Evolutionary conservation across 2,797 vertebrate genomes (phyloP), one percentile per base, ranked within the genome.

Genomic region (Moxostoma hubbsi): DNA sequence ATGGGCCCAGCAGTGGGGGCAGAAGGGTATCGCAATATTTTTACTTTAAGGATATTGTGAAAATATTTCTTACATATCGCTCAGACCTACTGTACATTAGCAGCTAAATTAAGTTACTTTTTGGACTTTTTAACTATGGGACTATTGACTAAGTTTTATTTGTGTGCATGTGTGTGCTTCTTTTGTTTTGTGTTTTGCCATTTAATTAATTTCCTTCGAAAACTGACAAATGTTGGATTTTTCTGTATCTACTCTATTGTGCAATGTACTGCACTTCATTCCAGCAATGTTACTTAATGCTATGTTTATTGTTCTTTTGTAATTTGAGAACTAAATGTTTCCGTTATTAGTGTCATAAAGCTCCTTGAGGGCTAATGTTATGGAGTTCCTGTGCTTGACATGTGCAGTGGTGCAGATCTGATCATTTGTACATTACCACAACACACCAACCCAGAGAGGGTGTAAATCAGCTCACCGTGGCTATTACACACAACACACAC

Each of bases 331-430:
- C 18, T 18, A 50, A 6, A n/a, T 36, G 50, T 53, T 68, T 68
- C 11, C 8, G 8, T 69, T 69, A 54, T 53, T 54, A 54, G 66
- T 54, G 66, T 69, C 50, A 68, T 68, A 36, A 43, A n/a, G 66
- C 24, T 12, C 9, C 66, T 53, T 15, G 66, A n/a, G 24, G 18
- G 49, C 47, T 68, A 46, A 66, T 24, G 24, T 24, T 24, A 24
- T 24, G 24, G 5, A 9, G 64, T 50, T 68, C 16, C 12, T 36
- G 49, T 68, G 49, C 11, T 68, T 53, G 49, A 54, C 0, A 8
- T n/a, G 50, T 54, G 66, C 50, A 68, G 66, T 12, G 9, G 49
- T 67, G 49, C 47, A 68, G 49, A 16, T 18, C 65, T 68, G 18
- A 51, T 53, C 12, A 36, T 68, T 51, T 50, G 36, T 18, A n/a